Evolutionary conservation across 2,797 vertebrate species (phyloP).

Genomic region (Onychomys leucogaster): DNA sequence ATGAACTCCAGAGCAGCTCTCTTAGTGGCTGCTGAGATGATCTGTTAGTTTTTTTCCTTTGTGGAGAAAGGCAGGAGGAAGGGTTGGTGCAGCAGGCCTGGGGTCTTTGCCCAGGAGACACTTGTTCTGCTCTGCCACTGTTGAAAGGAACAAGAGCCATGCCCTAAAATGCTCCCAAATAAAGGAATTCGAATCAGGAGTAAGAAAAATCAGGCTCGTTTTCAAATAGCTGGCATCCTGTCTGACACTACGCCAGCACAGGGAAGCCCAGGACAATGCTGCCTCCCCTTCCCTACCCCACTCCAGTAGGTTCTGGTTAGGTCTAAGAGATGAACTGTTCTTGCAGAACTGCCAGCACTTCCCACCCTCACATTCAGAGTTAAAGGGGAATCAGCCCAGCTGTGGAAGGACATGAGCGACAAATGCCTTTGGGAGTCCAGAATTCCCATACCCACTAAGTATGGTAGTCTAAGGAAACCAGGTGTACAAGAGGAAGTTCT

Average conservation of each 20-base stretch:
- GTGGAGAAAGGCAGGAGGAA: not conserved
- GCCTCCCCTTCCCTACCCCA: not conserved
- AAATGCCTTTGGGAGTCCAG: not conserved
- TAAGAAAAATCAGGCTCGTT: conserved; percentile 34
- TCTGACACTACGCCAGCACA: conserved; percentile 71
- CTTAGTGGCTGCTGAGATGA: not conserved
- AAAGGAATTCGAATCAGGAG: not conserved
- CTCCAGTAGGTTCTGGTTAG: conserved; percentile 60
- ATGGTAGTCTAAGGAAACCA: conserved; percentile 37
- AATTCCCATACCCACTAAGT: conserved; percentile 1
- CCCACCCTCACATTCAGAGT: not conserved
- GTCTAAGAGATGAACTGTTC: conserved; percentile 76
- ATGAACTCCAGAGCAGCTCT: not conserved
- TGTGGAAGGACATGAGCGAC: not conserved
- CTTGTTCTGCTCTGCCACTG: not conserved
- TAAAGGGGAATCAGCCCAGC: conserved; percentile 17
- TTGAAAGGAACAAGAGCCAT: not conserved
- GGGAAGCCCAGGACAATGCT: conserved; percentile 57
- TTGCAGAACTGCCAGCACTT: conserved; percentile 65
- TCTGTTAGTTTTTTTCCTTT: not conserved
- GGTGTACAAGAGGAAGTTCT: not conserved
- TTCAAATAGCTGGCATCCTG: conserved; percentile 49
- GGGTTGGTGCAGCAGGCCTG: not conserved
- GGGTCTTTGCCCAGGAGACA: not conserved
- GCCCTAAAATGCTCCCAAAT: conserved; percentile 44